Percentiles rank a stretch among this genome's conserved stretches.
Conservation (phyloP, 1,140 invertebrate genomes). For the Thaumatotibia leucotreta region DNA sequence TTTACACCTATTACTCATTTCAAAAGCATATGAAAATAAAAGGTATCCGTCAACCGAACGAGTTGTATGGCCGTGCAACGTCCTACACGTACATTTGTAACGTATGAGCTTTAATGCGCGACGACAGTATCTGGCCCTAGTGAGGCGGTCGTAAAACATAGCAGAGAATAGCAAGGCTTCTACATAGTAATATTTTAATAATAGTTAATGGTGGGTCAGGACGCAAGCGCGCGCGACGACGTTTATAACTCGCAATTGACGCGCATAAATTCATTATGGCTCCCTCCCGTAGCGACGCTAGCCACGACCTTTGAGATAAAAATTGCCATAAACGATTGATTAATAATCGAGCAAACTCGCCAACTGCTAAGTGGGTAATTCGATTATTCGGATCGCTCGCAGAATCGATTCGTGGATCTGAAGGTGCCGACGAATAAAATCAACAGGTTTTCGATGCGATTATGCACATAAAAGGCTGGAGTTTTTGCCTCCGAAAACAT, state of each 20-base stretch:
- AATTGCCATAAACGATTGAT: conserved; percentile 33
- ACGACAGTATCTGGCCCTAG: conserved; percentile 61
- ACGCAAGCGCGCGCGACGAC: conserved; percentile 52
- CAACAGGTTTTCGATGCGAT: conserved; percentile 30
- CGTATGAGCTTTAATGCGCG: conserved; percentile 60
- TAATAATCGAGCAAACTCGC: conserved; percentile 20
- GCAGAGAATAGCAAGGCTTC: conserved; percentile 59
- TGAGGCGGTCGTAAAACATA: conserved; percentile 59
- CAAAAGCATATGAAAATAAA: conserved; percentile 50
- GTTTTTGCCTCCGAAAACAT: conserved; percentile 47
- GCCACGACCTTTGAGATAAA: conserved; percentile 33
- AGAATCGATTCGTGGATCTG: conserved; percentile 4
- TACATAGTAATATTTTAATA: conserved; percentile 72
- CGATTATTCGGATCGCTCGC: conserved; percentile 10
- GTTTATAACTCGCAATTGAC: conserved; percentile 65
- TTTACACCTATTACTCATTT: conserved; percentile 54
- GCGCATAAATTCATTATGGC: conserved; percentile 52
- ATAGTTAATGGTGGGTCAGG: conserved; percentile 67
- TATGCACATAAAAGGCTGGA: conserved; percentile 48
- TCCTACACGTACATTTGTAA: conserved; percentile 56
- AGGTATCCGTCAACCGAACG: conserved; percentile 46
- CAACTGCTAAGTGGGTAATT: conserved; percentile 11
- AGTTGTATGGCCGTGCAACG: conserved; percentile 38
- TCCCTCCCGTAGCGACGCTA: conserved; percentile 39
- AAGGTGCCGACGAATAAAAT: conserved; percentile 46